These are phyloP conservation scores for Pseudopleuronectes americanus DNA, from an alignment of 2,797 vertebrate genomes.

Conservation along the genomic window DNA sequence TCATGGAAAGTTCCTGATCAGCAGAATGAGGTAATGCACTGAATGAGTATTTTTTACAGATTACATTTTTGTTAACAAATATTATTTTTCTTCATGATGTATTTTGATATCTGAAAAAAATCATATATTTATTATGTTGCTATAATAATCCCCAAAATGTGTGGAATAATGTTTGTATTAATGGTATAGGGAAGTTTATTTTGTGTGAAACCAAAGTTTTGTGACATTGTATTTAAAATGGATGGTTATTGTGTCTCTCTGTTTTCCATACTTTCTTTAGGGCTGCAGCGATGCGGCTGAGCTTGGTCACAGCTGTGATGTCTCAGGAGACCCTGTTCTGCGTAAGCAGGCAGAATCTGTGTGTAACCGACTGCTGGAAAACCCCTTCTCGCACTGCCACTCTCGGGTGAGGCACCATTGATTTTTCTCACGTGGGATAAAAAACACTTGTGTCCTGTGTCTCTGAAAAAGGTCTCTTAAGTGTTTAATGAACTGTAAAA, in stretches of 20 bases:
- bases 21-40: constrained; percentile 76
- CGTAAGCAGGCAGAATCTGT: constrained; percentile 72
- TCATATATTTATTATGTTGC: too few species aligned
- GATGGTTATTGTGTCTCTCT: not conserved
- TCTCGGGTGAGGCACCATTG: constrained; percentile 76
- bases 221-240: not conserved
- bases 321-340: constrained; percentile 29
- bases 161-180: too few species aligned
- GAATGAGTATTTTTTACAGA: not conserved
- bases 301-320: constrained; percentile 80
- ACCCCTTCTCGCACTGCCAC: constrained; percentile 88
- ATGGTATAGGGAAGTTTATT: too few species aligned
- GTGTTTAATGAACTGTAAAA: not conserved
- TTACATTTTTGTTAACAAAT: not conserved
- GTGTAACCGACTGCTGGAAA: constrained; percentile 82
- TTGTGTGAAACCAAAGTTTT: not conserved
- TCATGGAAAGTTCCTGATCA: constrained; percentile 88
- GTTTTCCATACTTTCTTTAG: constrained; percentile 38
- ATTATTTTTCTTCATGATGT: not conserved
- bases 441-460: not conserved
- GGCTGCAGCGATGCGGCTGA: constrained; percentile 86
- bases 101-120: too few species aligned
- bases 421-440: not conserved
- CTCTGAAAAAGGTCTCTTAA: not conserved
- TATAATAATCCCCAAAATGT: too few species aligned